Base-by-base conservation (phyloP, 2,113 vertebrate genomes). In the Hystrix brachyura region DNA sequence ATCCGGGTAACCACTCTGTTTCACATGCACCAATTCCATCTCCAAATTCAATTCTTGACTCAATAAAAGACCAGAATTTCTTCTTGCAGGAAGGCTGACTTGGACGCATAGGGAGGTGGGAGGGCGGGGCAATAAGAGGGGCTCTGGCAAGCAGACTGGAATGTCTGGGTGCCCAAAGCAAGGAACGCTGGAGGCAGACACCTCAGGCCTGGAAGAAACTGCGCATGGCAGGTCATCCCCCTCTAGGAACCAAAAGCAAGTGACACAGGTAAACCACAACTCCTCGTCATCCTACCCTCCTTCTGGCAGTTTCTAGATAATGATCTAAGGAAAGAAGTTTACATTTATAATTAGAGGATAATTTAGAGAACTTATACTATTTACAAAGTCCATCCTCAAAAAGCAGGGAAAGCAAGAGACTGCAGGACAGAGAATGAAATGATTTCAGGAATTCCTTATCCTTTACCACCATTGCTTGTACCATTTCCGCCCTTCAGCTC, bases 291-390 rank as follows among this genome's bases (percentile, higher is more conserved):
- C 83, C 59, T 34, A 17, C 83, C 62, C 57, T 95, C 51, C 27
- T 94, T 90, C 59, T 21, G 19, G 59, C 3, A 60, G 59, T 60
- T 38, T 38, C 19, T 60, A 19, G 17, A 60, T 60, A 21, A 60
- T 17, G 59, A 60, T 60, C 19, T 38, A 38, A 38, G 38, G 38
- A 38, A 38, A 38, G 38, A 98, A 97, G 97, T 86, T 98, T 94
- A 98, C 93, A 78, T 95, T 96, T 97, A 97, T 97, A 98, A 97
- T 98, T 97, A 98, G 81, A 93, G 83, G 80, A 95, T 96, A 96
- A 91, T 94, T 89, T 98, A 87, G 94, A 97, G 60, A 93, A 97
- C 96, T 74, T 98, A 98, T 97, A 98, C 92, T 98, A 98, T 98
- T 98, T 98, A 98, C 98, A 98, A 43, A 94, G 89, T 65, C 21